These are phyloP conservation scores for Hassar affinis DNA, from an alignment of 2,113 vertebrate species.

Conservation along the genomic window DNA sequence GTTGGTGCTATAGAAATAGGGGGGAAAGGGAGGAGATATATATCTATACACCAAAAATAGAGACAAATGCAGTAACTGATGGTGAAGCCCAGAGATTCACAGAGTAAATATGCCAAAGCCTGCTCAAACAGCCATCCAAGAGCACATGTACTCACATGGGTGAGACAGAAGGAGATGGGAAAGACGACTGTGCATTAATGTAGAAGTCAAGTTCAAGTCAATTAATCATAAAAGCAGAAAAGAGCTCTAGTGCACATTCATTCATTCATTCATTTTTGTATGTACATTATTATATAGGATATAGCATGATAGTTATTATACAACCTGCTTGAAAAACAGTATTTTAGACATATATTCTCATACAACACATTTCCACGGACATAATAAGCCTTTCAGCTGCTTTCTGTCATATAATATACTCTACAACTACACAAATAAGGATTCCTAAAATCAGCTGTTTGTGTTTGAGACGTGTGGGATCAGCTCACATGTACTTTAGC, in stretches of 20 bases:
- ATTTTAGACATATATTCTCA: not conserved
- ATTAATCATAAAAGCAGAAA: not conserved
- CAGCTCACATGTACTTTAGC: slow-evolving; percentile 29
- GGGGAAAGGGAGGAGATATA: not conserved
- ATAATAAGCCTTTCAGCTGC: not conserved
- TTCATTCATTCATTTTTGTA: not conserved
- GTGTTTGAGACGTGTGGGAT: slow-evolving; percentile 36
- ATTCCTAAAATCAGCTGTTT: slow-evolving; percentile 42
- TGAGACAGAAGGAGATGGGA: slow-evolving; percentile 2
- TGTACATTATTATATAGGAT: no score
- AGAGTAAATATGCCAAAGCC: slow-evolving; percentile 29
- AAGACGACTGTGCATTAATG: not conserved
- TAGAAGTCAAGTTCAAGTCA: not conserved
- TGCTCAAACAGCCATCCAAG: not conserved
- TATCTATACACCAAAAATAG: slow-evolving; percentile 3
- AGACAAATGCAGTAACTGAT: slow-evolving; percentile 14
- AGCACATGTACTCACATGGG: not conserved
- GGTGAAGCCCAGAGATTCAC: not conserved
- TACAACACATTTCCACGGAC: not conserved
- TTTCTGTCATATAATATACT: slow-evolving; percentile 35
- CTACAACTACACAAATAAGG: slow-evolving; percentile 40
- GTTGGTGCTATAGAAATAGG: not conserved
- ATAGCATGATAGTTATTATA: not conserved
- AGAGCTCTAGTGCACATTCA: not conserved
- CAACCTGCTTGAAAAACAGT: not conserved